phyloP scores from a whole-genome alignment of 2,888 invertebrate species.

The Agrotis exclamationis region DNA sequence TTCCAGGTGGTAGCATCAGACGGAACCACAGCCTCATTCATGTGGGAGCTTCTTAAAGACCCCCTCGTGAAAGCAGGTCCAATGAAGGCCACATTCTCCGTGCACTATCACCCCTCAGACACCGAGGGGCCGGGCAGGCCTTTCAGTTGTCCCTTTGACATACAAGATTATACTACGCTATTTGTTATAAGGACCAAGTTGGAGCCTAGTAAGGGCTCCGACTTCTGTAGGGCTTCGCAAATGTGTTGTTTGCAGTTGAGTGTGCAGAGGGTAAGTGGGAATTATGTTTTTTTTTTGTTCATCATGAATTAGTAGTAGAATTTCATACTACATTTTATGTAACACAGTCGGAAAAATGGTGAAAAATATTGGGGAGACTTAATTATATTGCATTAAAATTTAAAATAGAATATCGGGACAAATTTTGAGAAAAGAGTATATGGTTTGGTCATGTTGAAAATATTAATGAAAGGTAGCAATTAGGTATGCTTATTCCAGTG shows the following conservation, averaged over 20 bases:
- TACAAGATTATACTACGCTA: conserved; percentile 96
- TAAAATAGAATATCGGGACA: too few species aligned
- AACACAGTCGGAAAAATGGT: too few species aligned
- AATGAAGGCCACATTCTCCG: conserved; percentile 85
- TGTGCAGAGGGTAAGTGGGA: conserved; percentile 91
- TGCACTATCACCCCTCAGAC: conserved; percentile 78
- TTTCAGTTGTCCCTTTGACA: conserved; percentile 94
- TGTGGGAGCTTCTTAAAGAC: conserved; percentile 95
- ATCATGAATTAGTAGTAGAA: too few species aligned
- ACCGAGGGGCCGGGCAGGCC: conserved; percentile 80
- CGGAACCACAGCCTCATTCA: conserved; percentile 94
- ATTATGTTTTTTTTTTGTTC: too few species aligned
- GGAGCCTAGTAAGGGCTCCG: conserved; percentile 95
- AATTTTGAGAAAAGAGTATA: too few species aligned
- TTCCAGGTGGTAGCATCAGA: conserved; percentile 92
- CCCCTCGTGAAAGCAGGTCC: conserved; percentile 91
- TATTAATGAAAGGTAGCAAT: too few species aligned
- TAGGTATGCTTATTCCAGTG: too few species aligned
- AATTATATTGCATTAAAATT: too few species aligned
- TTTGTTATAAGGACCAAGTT: conserved; percentile 95
- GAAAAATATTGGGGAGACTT: too few species aligned
- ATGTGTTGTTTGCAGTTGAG: conserved; percentile 96
- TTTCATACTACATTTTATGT: too few species aligned
- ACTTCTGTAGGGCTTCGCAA: conserved; percentile 97
- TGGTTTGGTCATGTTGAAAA: too few species aligned